These are phyloP conservation scores for Caenorhabditis wallacei DNA, from an alignment of 2,888 invertebrate genomes.

Conservation along the genomic window DNA sequence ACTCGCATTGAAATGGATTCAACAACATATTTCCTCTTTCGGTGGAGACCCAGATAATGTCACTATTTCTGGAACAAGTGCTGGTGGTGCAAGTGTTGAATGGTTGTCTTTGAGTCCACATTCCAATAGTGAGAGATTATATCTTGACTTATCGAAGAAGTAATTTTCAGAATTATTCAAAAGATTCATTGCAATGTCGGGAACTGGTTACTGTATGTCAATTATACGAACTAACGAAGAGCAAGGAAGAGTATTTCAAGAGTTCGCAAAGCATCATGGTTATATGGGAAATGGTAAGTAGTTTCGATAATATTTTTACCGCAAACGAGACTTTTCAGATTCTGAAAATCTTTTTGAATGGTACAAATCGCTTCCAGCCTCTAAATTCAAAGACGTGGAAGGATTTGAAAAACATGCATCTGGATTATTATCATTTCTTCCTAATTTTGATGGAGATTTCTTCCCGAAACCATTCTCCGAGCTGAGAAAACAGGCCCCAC, in stretches of 20 bases:
- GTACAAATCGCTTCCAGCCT: conserved; percentile 1
- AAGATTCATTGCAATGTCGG: conserved; percentile 48
- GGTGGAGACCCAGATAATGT: conserved; percentile 40
- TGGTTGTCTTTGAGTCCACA: conserved; percentile 71
- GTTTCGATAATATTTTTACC: not conserved
- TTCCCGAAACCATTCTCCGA: conserved; percentile 52
- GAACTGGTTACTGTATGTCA: conserved; percentile 63
- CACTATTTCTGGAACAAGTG: conserved; percentile 78
- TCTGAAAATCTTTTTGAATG: conserved; percentile 20
- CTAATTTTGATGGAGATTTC: conserved; percentile 72
- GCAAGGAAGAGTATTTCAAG: conserved; percentile 46
- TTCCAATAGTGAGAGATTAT: conserved; percentile 57
- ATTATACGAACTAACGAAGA: conserved; percentile 48
- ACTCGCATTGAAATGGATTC: conserved; percentile 35
- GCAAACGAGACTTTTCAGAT: not conserved
- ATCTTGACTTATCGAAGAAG: no score
- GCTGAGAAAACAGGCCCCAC: conserved; percentile 68
- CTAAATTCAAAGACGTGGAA: conserved; percentile 6
- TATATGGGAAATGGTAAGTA: conserved; percentile 42
- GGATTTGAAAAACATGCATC: conserved; percentile 22
- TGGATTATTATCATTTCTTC: conserved; percentile 57
- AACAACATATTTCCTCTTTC: conserved; percentile 28
- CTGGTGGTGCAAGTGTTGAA: conserved; percentile 74
- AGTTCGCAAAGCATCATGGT: conserved; percentile 62
- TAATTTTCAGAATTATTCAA: conserved; percentile 47